phyloP scores from a whole-genome alignment of 2,797 vertebrate genomes.

The Pseudochromis fuscus region DNA sequence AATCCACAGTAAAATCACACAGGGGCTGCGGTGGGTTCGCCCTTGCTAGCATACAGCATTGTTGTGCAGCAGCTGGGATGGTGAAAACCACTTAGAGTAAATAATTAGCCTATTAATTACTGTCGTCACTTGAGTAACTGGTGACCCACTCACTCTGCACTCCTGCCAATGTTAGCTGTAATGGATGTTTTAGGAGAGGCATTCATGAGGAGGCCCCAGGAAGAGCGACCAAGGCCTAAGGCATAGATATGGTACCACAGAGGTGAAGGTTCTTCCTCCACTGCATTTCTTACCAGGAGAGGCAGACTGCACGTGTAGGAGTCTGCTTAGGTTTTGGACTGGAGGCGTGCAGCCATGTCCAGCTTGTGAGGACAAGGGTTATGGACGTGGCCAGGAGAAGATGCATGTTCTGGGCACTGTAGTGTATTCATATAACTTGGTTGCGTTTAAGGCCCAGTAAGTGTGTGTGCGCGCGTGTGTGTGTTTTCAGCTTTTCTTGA shows the following conservation, averaged over 20 bases:
- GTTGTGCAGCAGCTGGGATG: neutral
- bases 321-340: neutral
- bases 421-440: neutral
- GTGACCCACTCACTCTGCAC: neutral
- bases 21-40: slow-evolving; percentile 17
- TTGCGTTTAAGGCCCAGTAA: too few species aligned
- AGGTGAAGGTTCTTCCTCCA: slow-evolving; percentile 4
- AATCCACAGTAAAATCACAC: slow-evolving; percentile 5
- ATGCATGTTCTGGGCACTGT: neutral
- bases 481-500: neutral
- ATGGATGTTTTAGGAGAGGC: neutral
- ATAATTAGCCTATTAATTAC: slow-evolving; percentile 34
- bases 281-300: slow-evolving; percentile 3
- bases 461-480: too few species aligned
- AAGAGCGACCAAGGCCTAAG: neutral
- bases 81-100: slow-evolving; percentile 16
- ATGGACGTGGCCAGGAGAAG: neutral
- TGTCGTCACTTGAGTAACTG: neutral
- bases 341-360: neutral
- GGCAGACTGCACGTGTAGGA: neutral
- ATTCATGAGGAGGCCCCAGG: neutral
- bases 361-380: neutral
- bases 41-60: neutral
- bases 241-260: neutral
- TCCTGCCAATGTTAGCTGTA: neutral